Evolutionary conservation across 2,888 invertebrate species (phyloP).

Genomic region (Pseudanteris insignis): DNA sequence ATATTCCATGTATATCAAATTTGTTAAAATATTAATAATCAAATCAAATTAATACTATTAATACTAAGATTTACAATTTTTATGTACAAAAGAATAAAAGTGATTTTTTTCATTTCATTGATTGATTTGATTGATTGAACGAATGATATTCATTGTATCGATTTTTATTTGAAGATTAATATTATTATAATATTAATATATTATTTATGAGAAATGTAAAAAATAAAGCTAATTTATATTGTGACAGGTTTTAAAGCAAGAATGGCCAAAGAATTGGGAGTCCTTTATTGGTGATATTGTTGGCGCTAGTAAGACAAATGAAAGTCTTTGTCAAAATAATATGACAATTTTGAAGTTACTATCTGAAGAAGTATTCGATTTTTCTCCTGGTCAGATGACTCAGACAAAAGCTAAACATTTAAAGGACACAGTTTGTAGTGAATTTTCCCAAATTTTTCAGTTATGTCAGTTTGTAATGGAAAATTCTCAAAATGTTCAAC

Average conservation of each 20-base stretch:
- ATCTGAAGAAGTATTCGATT: slow-evolving; percentile 99
- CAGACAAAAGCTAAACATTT: slow-evolving; percentile 99
- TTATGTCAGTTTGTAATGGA: slow-evolving; percentile 98
- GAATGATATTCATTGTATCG: too few relatives aligned
- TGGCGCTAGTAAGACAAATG: slow-evolving; percentile 98
- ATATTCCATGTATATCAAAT: slow-evolving; percentile 6
- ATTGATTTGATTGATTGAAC: too few relatives aligned
- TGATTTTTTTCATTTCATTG: too few relatives aligned
- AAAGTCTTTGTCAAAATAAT: slow-evolving; percentile 98
- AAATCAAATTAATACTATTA: too few relatives aligned
- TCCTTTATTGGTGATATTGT: slow-evolving; percentile 99
- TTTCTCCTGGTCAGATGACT: slow-evolving; percentile 96
- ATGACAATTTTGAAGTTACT: slow-evolving; percentile 97
- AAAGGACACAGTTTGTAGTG: slow-evolving; percentile 99
- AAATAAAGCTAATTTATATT: too few relatives aligned
- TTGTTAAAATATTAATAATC: too few relatives aligned
- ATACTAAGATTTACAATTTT: too few relatives aligned
- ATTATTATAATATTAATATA: too few relatives aligned
- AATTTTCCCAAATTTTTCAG: slow-evolving; percentile 98
- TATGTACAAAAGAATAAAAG: too few relatives aligned
- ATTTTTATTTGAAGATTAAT: too few relatives aligned
- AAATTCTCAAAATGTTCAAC: slow-evolving; percentile 95
- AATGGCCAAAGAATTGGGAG: slow-evolving; percentile 99
- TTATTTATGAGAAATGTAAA: too few relatives aligned
- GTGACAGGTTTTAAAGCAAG: slow-evolving; percentile 90